Evolutionary conservation across 2,797 vertebrate species (phyloP).

Genomic region (Megaceryle alcyon): DNA sequence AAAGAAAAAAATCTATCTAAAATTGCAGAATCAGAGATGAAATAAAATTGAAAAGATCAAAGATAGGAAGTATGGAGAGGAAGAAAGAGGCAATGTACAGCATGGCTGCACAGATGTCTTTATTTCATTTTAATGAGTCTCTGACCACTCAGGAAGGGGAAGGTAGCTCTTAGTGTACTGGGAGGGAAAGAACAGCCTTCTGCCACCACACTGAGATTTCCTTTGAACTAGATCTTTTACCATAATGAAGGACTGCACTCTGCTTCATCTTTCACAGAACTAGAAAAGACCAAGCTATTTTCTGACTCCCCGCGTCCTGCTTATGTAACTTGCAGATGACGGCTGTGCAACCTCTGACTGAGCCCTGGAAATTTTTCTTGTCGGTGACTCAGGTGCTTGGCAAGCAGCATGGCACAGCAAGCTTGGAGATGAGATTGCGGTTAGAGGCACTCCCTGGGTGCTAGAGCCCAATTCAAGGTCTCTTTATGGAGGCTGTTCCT

Average conservation of each 20-base stretch:
- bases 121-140: conserved; percentile 34
- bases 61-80: not conserved
- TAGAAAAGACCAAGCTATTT: not conserved
- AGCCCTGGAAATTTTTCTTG: conserved; percentile 8
- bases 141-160: not conserved
- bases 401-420: not conserved
- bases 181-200: not conserved
- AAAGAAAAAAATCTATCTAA: not conserved
- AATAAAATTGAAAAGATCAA: conserved; percentile 46
- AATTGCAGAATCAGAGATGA: not conserved
- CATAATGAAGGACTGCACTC: not conserved
- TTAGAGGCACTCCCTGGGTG: not conserved
- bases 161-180: not conserved
- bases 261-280: not conserved
- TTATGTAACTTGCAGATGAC: conserved; percentile 18
- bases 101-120: not conserved
- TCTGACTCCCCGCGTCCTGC: not conserved
- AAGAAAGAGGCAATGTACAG: not conserved
- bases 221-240: conserved; percentile 26
- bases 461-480: not conserved
- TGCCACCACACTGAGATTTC: not conserved
- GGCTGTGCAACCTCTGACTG: conserved; percentile 20
- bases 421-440: not conserved
- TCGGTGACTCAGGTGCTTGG: conserved; percentile 19
- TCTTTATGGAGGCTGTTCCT: not conserved